Evolutionary conservation across 2,113 vertebrate species (phyloP).

Genomic region (Euleptes europaea): DNA sequence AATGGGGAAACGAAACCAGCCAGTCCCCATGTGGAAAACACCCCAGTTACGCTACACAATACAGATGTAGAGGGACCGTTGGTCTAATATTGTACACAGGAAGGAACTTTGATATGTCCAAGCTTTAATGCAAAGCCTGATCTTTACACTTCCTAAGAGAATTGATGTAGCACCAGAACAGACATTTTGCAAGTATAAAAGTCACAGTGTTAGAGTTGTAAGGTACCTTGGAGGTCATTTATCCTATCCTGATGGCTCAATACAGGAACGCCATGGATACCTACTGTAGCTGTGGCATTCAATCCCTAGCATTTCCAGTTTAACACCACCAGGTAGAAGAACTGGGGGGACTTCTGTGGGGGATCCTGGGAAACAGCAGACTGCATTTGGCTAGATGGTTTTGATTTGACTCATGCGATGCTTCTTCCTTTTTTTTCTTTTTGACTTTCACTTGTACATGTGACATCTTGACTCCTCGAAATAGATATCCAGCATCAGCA

Average conservation of each 20-base stretch:
- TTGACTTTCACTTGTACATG: neutral
- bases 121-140: neutral
- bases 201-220: too few species aligned
- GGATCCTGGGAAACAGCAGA: neutral
- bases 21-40: too few species aligned
- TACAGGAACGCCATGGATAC: too few species aligned
- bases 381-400: neutral
- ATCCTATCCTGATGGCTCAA: too few species aligned
- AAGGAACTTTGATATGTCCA: neutral
- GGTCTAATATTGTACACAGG: too few species aligned
- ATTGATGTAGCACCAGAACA: neutral
- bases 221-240: too few species aligned
- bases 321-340: neutral
- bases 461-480: neutral
- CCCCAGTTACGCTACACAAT: too few species aligned
- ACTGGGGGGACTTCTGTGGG: neutral
- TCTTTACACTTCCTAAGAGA: neutral
- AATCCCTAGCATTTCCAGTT: neutral
- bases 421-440: neutral
- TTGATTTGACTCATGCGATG: neutral
- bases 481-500: neutral
- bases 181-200: neutral
- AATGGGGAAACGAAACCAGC: too few species aligned
- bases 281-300: too few species aligned
- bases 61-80: too few species aligned